These are phyloP conservation scores for Holotrichia oblita DNA, from an alignment of 1,140 invertebrate species.

Conservation along the genomic window DNA sequence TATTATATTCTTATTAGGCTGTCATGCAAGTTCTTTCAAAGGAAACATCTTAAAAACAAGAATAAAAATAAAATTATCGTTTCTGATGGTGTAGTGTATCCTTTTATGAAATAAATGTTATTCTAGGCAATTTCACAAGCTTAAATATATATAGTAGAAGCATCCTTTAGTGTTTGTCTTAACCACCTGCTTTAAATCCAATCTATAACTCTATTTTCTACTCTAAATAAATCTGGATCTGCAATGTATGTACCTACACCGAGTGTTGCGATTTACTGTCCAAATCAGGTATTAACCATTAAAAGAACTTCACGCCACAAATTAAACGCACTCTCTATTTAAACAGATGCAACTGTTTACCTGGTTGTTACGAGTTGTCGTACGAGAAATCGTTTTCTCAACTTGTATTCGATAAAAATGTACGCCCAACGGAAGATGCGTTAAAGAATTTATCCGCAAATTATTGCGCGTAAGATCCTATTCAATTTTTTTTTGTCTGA, in stretches of 20 bases:
- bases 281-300: neutral
- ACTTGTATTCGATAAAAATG: neutral
- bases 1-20: conserved; percentile 18
- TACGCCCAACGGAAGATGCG: neutral
- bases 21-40: neutral
- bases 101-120: conserved; percentile 32
- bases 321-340: neutral
- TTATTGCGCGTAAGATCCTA: neutral
- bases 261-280: neutral
- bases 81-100: conserved; percentile 18
- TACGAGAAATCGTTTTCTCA: conserved; percentile 9
- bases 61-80: neutral
- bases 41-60: neutral
- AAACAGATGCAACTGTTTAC: neutral
- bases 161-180: neutral
- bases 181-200: neutral
- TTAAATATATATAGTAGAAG: neutral
- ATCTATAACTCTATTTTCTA: neutral
- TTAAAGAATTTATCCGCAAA: neutral
- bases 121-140: neutral
- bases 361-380: neutral
- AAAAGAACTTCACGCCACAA: neutral
- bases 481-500: neutral
- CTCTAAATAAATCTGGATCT: neutral
- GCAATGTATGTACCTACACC: conserved; percentile 9